phyloP scores from a whole-genome alignment of 2,888 invertebrate species.

The Myopa tessellatipennis region DNA sequence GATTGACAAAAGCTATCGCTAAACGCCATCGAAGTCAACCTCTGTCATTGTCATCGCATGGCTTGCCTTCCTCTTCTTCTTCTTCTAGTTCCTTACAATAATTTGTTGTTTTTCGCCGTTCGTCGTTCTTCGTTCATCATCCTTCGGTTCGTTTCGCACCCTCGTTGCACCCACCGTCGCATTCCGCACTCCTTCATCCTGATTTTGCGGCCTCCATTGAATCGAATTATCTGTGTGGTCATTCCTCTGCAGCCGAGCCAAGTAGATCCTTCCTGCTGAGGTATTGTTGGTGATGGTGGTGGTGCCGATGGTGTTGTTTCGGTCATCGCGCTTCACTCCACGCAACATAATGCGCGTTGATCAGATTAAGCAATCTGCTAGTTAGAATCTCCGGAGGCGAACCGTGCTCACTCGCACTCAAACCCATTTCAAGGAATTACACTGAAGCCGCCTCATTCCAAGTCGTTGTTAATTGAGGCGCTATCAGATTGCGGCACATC shows the following conservation, averaged over 20 bases:
- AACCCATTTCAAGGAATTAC: background rate
- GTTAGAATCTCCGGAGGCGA: conserved; percentile 5
- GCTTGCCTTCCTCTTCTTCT: background rate
- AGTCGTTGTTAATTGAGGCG: conserved; percentile 18
- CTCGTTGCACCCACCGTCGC: background rate
- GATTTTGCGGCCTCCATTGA: background rate
- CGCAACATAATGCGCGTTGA: conserved; percentile 24
- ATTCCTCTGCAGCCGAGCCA: conserved; percentile 7
- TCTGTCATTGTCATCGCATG: background rate
- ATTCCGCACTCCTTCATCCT: background rate
- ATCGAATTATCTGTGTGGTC: conserved; percentile 17
- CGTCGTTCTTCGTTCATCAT: background rate
- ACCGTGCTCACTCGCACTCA: background rate
- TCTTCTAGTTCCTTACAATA: background rate
- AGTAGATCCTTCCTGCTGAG: background rate
- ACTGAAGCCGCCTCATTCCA: background rate
- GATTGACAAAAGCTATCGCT: conserved; percentile 30
- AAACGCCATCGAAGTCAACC: conserved; percentile 20
- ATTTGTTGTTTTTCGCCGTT: background rate
- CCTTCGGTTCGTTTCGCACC: background rate
- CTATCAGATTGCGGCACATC: conserved; percentile 24
- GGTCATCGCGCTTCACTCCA: background rate
- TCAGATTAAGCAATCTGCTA: conserved; percentile 23
- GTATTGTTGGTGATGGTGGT: conserved; percentile 6
- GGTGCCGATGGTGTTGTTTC: background rate